These are phyloP conservation scores for Brevimyrus niger DNA, from an alignment of 2,113 vertebrate species.

Conservation along the genomic window DNA sequence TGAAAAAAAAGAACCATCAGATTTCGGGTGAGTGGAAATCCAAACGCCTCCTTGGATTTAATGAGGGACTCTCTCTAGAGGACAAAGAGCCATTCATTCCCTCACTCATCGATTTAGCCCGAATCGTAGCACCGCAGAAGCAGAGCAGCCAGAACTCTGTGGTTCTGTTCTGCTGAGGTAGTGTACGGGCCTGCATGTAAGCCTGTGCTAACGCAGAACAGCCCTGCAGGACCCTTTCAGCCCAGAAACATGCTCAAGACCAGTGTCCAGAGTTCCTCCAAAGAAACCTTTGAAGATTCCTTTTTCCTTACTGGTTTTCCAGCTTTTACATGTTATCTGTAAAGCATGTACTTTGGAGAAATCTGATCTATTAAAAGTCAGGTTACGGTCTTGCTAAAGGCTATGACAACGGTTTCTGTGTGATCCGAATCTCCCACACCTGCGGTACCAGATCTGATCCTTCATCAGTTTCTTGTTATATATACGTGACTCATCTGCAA, in stretches of 20 bases:
- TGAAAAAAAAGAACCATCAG: slow-evolving; percentile 30
- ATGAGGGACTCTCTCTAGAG: slow-evolving; percentile 47
- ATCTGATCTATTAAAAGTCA: not conserved
- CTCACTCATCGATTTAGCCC: slow-evolving; percentile 43
- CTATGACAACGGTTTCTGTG: not conserved
- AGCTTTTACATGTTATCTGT: not conserved
- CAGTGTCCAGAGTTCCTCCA: not conserved
- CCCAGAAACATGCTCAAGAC: not conserved
- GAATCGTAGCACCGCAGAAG: slow-evolving; percentile 36
- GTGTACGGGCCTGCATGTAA: not conserved
- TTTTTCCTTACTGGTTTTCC: not conserved
- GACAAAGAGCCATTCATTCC: slow-evolving; percentile 64
- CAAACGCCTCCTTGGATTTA: slow-evolving; percentile 50
- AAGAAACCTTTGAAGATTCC: not conserved
- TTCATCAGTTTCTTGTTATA: slow-evolving; percentile 40
- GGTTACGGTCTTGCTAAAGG: not conserved
- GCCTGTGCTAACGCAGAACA: not conserved
- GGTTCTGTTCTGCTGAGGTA: slow-evolving; percentile 42
- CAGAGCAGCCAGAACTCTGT: slow-evolving; percentile 28
- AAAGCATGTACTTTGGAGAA: not conserved
- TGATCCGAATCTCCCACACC: not conserved
- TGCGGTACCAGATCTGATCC: slow-evolving; percentile 31
- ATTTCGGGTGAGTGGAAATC: slow-evolving; percentile 37
- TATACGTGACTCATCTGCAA: slow-evolving; percentile 17
- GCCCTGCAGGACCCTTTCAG: not conserved